These are phyloP conservation scores for Xenopus tropicalis DNA, from an alignment of 2,113 vertebrate species.

Conservation along the genomic window DNA sequence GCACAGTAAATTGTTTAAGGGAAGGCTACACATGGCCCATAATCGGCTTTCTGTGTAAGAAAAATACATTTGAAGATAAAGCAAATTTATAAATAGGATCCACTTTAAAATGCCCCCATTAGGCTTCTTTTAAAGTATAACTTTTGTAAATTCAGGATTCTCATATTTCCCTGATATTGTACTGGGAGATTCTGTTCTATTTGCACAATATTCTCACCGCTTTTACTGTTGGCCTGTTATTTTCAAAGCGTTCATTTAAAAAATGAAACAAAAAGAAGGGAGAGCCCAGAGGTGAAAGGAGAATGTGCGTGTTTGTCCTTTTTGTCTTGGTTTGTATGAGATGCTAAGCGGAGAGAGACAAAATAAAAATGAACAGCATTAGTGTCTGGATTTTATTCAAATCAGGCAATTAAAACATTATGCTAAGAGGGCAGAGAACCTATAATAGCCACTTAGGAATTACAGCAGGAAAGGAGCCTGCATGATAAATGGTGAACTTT, in stretches of 20 bases:
- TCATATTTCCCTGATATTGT: too few species aligned
- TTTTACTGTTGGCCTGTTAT: slow-evolving; percentile 12
- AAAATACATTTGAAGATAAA: too few species aligned
- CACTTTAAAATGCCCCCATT: too few species aligned
- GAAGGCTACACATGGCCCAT: too few species aligned
- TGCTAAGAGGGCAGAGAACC: background rate
- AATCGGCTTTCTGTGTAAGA: too few species aligned
- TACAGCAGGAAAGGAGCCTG: slow-evolving; percentile 16
- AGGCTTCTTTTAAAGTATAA: too few species aligned
- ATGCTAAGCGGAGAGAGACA: slow-evolving; percentile 20
- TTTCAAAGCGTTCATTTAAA: slow-evolving; percentile 32
- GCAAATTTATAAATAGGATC: too few species aligned
- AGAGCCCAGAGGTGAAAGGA: slow-evolving; percentile 3
- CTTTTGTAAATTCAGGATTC: too few species aligned
- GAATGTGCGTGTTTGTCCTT: slow-evolving; percentile 7
- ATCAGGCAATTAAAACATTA: slow-evolving; percentile 45
- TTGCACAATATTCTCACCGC: slow-evolving; percentile 1
- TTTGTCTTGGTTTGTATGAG: slow-evolving; percentile 32
- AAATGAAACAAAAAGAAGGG: slow-evolving; percentile 19
- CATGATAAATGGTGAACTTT: slow-evolving; percentile 11
- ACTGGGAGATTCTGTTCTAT: background rate
- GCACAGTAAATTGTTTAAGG: too few species aligned
- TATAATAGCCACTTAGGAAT: slow-evolving; percentile 22
- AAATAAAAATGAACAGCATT: slow-evolving; percentile 36
- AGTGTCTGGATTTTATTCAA: slow-evolving; percentile 44